Percentiles rank a stretch among this genome's conserved stretches.
These are phyloP conservation scores for Luehdorfia chinensis DNA, from an alignment of 1,140 invertebrate genomes.

Conservation along the genomic window DNA sequence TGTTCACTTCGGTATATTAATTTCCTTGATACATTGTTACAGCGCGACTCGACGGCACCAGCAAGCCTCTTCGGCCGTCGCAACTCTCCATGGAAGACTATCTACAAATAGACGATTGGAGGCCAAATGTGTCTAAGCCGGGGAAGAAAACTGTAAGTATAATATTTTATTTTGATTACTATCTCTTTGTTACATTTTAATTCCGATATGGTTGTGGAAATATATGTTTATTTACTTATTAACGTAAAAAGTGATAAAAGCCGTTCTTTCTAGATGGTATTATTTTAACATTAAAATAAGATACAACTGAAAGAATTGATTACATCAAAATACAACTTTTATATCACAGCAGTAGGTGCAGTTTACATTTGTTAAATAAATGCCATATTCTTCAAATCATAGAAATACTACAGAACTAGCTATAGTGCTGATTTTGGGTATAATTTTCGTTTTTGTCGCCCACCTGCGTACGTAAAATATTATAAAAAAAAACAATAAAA, in stretches of 20 bases:
- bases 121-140: conserved; percentile 79
- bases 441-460: no score
- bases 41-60: conserved; percentile 93
- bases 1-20: no score
- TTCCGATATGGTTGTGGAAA: conserved; percentile 24
- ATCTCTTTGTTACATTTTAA: conserved; percentile 13
- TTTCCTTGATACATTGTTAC: conserved; percentile 76
- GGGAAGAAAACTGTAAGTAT: conserved; percentile 92
- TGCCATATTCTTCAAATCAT: no score
- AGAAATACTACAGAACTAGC: no score
- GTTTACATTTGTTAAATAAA: no score
- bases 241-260: background rate
- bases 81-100: conserved; percentile 92
- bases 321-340: no score
- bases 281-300: no score
- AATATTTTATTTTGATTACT: conserved; percentile 7
- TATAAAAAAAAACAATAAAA: no score
- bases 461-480: no score
- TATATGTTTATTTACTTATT: conserved; percentile 1
- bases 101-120: conserved; percentile 90
- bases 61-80: conserved; percentile 78
- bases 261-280: background rate
- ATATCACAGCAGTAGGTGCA: no score
- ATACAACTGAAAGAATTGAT: no score
- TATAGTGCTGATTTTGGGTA: no score